A percentile compares a stretch with the other conserved stretches of the same genome.
These are phyloP conservation scores for Zaprionus capensis DNA, from an alignment of 1,140 invertebrate genomes.

Conservation along the genomic window DNA sequence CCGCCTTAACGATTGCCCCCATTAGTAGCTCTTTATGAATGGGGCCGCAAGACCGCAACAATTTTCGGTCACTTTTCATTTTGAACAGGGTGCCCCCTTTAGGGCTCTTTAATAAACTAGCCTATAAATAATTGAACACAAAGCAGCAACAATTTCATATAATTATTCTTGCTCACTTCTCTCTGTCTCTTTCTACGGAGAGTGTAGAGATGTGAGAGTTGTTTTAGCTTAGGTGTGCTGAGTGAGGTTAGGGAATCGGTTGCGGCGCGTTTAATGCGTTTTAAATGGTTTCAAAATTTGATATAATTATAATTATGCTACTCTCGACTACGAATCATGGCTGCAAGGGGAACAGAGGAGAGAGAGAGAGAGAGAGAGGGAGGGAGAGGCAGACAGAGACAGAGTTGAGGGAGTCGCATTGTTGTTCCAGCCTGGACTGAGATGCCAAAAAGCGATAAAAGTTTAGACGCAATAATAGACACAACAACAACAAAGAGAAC, in stretches of 20 bases:
- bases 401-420: conserved; percentile 30
- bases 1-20: conserved; percentile 27
- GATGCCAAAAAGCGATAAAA: conserved; percentile 66
- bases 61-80: conserved; percentile 59
- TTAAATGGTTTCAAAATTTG: conserved; percentile 82
- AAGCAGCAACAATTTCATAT: conserved; percentile 63
- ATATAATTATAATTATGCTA: conserved; percentile 78
- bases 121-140: conserved; percentile 80
- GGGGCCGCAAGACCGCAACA: conserved; percentile 43
- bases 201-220: background rate
- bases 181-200: conserved; percentile 7
- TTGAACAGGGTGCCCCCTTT: background rate
- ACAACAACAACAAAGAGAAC: conserved; percentile 49
- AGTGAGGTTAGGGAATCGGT: conserved; percentile 7
- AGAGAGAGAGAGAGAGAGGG: background rate
- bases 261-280: conserved; percentile 77
- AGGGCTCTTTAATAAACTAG: conserved; percentile 61
- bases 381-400: background rate
- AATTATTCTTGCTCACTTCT: conserved; percentile 53
- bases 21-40: conserved; percentile 75
- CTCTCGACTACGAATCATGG: conserved; percentile 14
- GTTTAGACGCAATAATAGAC: conserved; percentile 61
- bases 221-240: background rate
- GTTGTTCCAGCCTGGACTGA: conserved; percentile 36
- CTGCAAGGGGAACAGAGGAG: background rate